Evolutionary conservation across 1,140 invertebrate species (phyloP).

Genomic region (Cherax destructor): DNA sequence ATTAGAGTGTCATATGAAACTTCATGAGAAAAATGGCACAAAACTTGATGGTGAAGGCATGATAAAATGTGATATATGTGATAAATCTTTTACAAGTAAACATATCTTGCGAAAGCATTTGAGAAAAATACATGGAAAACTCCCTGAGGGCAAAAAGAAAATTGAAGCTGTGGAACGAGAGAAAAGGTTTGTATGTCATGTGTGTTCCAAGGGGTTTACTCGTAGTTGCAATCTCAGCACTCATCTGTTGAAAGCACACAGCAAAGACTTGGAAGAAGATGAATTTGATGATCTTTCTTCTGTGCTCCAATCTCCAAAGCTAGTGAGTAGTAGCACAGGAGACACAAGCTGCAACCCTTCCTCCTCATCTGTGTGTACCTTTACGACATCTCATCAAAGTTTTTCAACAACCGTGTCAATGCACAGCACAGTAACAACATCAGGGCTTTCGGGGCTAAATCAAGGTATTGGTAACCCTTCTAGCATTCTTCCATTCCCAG

Average conservation of each 20-base stretch:
- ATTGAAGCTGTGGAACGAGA: slow-evolving; percentile 42
- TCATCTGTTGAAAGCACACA: slow-evolving; percentile 56
- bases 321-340: not conserved
- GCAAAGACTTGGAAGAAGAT: slow-evolving; percentile 57
- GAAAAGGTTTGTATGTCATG: slow-evolving; percentile 54
- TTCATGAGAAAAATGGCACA: slow-evolving; percentile 44
- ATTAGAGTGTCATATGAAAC: slow-evolving; percentile 51
- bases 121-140: slow-evolving; percentile 55
- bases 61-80: slow-evolving; percentile 51
- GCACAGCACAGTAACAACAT: not conserved
- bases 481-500: not conserved
- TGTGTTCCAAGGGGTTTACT: slow-evolving; percentile 60
- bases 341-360: not conserved
- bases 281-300: slow-evolving; percentile 59
- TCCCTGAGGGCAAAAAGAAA: slow-evolving; percentile 36
- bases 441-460: not conserved
- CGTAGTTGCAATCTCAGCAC: slow-evolving; percentile 58
- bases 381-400: slow-evolving; percentile 4
- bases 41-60: slow-evolving; percentile 30
- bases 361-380: not conserved
- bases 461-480: not conserved
- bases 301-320: slow-evolving; percentile 26
- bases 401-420: not conserved
- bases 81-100: slow-evolving; percentile 46
- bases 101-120: slow-evolving; percentile 54